phyloP scores from a whole-genome alignment of 2,888 invertebrate genomes.

The Salticus scenicus region DNA sequence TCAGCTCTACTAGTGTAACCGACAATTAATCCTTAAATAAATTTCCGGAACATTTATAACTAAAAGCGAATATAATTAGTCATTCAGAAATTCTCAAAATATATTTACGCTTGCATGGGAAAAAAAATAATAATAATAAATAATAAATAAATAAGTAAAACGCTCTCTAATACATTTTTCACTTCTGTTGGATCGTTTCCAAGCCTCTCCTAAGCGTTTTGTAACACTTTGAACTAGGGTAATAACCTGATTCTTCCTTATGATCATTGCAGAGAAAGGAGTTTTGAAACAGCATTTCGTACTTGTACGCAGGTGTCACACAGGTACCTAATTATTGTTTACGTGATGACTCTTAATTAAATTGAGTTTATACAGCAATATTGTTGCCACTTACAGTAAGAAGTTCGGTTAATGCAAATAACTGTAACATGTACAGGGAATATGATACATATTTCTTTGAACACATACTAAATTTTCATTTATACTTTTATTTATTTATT shows the following conservation, averaged over 20 bases:
- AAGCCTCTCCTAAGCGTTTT: not conserved
- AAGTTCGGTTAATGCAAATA: not conserved
- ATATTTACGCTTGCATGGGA: not conserved
- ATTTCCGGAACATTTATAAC: not conserved
- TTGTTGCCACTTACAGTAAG: not conserved
- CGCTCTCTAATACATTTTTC: slow-evolving; percentile 12
- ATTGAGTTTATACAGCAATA: not conserved
- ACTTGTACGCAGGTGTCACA: slow-evolving; percentile 9
- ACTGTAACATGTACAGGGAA: not conserved
- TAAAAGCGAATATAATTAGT: slow-evolving; percentile 9
- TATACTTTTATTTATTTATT: not conserved
- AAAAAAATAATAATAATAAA: slow-evolving; percentile 8
- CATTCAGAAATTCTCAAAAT: slow-evolving; percentile 15
- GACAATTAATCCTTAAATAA: slow-evolving; percentile 1
- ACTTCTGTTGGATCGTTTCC: not conserved
- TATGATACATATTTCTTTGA: not conserved
- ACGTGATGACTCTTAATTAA: not conserved
- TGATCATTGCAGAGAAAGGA: slow-evolving; percentile 5
- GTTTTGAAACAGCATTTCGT: slow-evolving; percentile 3
- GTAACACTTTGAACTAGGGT: not conserved
- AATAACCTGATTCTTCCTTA: not conserved
- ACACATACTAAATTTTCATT: not conserved
- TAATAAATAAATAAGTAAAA: too few species aligned
- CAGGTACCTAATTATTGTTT: slow-evolving; percentile 15
- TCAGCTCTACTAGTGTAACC: too few species aligned